These are phyloP conservation scores for Eurytemora carolleeae DNA, from an alignment of 1,140 invertebrate genomes.

Conservation along the genomic window DNA sequence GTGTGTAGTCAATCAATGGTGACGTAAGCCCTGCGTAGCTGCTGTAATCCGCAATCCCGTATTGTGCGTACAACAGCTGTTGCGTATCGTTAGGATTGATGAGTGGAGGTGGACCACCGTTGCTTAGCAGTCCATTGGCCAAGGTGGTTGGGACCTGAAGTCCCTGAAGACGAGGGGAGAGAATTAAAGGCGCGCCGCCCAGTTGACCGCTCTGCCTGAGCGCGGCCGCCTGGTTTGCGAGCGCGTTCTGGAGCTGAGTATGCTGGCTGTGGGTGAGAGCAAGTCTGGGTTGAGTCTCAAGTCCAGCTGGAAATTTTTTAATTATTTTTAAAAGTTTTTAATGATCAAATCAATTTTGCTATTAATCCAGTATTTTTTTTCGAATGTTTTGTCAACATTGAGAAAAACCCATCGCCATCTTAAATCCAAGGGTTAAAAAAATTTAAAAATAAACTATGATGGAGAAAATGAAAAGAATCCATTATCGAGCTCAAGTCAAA, in stretches of 20 bases:
- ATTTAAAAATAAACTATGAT: constrained; percentile 7
- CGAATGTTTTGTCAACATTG: no score
- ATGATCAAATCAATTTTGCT: no score
- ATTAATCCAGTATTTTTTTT: no score
- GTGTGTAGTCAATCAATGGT: not conserved
- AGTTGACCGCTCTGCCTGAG: constrained; percentile 36
- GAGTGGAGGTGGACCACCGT: constrained; percentile 33
- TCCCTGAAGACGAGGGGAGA: constrained; percentile 65
- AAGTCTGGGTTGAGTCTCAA: constrained; percentile 16
- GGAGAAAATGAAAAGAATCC: not conserved
- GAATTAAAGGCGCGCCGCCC: constrained; percentile 56
- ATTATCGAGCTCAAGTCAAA: not conserved
- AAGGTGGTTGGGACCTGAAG: constrained; percentile 45
- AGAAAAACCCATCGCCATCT: no score
- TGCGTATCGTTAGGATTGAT: not conserved
- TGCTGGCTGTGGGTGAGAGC: constrained; percentile 16
- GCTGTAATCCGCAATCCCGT: not conserved
- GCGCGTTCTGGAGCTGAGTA: constrained; percentile 18
- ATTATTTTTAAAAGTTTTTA: no score
- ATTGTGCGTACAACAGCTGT: not conserved
- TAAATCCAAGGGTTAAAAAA: no score
- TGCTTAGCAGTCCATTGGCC: constrained; percentile 33
- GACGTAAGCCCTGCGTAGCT: not conserved
- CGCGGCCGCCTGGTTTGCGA: constrained; percentile 29
- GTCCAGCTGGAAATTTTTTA: no score